Percentiles rank a stretch among this genome's conserved stretches.
Evolutionary conservation across 2,888 invertebrate species (phyloP).

Genomic region (Rambutsinella grinnellia): DNA sequence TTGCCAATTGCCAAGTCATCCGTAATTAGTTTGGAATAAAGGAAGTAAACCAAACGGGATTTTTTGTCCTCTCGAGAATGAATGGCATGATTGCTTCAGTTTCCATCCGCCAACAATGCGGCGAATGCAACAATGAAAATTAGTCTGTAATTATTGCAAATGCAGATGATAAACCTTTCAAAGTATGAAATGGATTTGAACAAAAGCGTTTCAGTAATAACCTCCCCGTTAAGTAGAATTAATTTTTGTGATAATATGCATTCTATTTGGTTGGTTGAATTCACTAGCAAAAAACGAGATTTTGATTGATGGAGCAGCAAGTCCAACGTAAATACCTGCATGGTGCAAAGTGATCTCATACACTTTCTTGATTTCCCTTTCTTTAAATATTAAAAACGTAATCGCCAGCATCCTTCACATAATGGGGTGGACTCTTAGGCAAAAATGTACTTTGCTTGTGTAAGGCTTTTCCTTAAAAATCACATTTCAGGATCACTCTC

Average conservation of each 20-base stretch:
- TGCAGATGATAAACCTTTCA: too few relatives aligned
- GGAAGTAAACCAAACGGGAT: neutral
- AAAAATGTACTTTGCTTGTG: conserved; percentile 1
- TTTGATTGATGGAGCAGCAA: conserved; percentile 47
- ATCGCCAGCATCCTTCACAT: conserved; percentile 32
- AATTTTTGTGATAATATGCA: neutral
- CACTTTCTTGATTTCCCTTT: conserved; percentile 56
- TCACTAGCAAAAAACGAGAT: conserved; percentile 37
- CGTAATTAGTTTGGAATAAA: neutral
- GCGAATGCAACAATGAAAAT: too few relatives aligned
- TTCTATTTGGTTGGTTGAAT: conserved; percentile 15
- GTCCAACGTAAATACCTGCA: conserved; percentile 17
- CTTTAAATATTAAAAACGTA: conserved; percentile 31
- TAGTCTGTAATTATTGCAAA: too few relatives aligned
- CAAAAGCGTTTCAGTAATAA: too few relatives aligned
- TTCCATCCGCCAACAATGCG: neutral
- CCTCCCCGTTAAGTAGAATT: too few relatives aligned
- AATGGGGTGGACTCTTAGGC: too few relatives aligned
- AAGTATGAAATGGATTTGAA: too few relatives aligned
- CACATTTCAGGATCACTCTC: too few relatives aligned
- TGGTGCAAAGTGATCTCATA: conserved; percentile 23
- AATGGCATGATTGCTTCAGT: neutral
- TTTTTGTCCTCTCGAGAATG: neutral
- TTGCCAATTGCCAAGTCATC: neutral
- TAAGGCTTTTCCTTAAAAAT: too few relatives aligned